Percentiles rank a stretch among this genome's conserved stretches.
Evolutionary conservation across 2,797 vertebrate genomes (phyloP).

Genomic region (Ptychadena robeensis): DNA sequence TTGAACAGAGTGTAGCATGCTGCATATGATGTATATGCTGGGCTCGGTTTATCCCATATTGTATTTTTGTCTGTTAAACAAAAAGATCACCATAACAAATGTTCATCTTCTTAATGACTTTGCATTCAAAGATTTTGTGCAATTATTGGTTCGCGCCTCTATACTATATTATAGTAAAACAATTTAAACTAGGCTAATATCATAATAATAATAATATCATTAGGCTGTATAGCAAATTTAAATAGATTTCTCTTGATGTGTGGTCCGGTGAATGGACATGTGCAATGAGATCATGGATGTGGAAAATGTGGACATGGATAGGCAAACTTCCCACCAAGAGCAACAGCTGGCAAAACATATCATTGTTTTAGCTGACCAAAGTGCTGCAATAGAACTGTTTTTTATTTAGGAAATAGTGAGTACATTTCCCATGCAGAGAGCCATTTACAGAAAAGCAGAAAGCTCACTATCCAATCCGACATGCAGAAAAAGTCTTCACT

Average conservation of each 20-base stretch:
- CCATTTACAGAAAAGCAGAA: too few species aligned
- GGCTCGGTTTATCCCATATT: neutral
- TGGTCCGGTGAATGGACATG: neutral
- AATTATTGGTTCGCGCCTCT: neutral
- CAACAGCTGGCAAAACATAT: too few species aligned
- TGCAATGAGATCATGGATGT: neutral
- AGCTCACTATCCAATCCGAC: too few species aligned
- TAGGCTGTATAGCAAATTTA: neutral
- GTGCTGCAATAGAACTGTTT: too few species aligned
- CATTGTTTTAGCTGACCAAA: too few species aligned
- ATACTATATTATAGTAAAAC: neutral
- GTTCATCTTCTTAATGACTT: neutral
- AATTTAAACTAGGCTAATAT: too few species aligned
- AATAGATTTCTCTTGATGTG: neutral
- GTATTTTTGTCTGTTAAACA: neutral
- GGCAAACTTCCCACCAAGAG: neutral
- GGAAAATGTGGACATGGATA: neutral
- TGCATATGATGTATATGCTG: slow-evolving; percentile 6
- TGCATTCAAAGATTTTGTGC: neutral
- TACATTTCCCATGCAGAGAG: too few species aligned
- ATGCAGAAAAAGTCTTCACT: too few species aligned
- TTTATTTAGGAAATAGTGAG: too few species aligned
- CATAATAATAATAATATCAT: neutral
- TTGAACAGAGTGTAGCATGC: slow-evolving; percentile 14
- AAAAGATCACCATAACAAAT: neutral